A percentile compares a stretch with the other conserved stretches of the same genome.
phyloP scores from a whole-genome alignment of 2,888 invertebrate species.

The Thera obeliscata region DNA sequence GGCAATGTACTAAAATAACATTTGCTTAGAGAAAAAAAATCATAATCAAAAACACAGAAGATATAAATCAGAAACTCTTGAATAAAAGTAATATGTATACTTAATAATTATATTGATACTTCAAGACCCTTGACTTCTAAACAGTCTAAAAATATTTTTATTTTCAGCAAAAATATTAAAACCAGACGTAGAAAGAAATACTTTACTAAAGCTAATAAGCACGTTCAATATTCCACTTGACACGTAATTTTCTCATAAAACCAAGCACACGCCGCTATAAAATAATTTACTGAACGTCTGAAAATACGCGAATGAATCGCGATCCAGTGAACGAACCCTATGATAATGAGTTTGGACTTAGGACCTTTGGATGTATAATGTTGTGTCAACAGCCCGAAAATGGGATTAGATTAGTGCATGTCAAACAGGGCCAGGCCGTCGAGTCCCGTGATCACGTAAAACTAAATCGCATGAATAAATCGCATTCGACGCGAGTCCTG shows the following conservation, averaged over 20 bases:
- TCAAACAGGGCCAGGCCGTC: constrained; percentile 22
- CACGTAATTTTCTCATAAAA: constrained; percentile 27
- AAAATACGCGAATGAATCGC: too few species aligned
- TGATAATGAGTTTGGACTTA: constrained; percentile 13
- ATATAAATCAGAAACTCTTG: too few species aligned
- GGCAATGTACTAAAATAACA: too few species aligned
- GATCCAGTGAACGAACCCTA: constrained; percentile 17
- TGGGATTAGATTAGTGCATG: constrained; percentile 31
- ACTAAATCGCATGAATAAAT: constrained; percentile 45
- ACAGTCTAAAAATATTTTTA: background rate
- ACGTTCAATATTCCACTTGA: constrained; percentile 18
- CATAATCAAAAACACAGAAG: too few species aligned
- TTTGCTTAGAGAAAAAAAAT: too few species aligned
- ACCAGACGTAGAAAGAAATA: constrained; percentile 8
- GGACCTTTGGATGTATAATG: constrained; percentile 23
- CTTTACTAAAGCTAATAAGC: constrained; percentile 24
- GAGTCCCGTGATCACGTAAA: constrained; percentile 31
- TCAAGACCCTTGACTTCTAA: too few species aligned
- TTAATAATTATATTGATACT: too few species aligned
- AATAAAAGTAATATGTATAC: too few species aligned
- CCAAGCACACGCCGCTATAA: constrained; percentile 13
- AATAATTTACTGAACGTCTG: constrained; percentile 25
- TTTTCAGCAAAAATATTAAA: background rate
- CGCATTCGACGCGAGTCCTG: constrained; percentile 50
- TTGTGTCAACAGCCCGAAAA: constrained; percentile 25